Evolutionary conservation across 1,140 invertebrate genomes (phyloP).

Genomic region (Drosophila insularis): DNA sequence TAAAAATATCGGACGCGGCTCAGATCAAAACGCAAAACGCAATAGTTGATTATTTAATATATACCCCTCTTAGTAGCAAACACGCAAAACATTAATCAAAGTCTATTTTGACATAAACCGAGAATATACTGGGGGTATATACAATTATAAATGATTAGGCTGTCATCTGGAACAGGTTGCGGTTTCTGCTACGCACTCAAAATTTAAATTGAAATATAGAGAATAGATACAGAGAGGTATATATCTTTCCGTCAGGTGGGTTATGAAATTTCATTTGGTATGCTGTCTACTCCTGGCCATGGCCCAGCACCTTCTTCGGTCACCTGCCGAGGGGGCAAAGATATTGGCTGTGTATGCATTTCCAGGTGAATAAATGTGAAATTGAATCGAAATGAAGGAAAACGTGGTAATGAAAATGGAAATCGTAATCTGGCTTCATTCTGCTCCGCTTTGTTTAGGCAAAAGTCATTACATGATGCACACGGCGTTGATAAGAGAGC

Average conservation of each 20-base stretch:
- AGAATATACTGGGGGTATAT: neutral
- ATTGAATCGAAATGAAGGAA: neutral
- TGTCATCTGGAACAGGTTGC: neutral
- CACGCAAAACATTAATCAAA: conserved; percentile 24
- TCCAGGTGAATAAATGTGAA: conserved; percentile 48
- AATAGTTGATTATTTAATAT: neutral
- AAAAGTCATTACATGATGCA: conserved; percentile 76
- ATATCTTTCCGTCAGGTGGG: neutral
- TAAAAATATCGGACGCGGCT: neutral
- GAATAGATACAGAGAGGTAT: neutral
- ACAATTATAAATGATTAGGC: neutral
- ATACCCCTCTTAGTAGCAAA: neutral
- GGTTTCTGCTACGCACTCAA: conserved; percentile 2
- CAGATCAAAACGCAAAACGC: neutral
- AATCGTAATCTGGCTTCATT: neutral
- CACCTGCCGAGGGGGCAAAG: conserved; percentile 21
- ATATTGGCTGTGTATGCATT: conserved; percentile 72
- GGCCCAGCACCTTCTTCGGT: neutral
- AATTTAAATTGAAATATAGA: neutral
- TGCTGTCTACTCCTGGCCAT: conserved; percentile 26
- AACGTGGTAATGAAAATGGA: no score
- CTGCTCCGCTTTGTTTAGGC: conserved; percentile 23
- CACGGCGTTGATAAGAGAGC: conserved; percentile 61
- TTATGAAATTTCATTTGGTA: conserved; percentile 24
- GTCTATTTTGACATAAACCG: neutral